phyloP scores from a whole-genome alignment of 2,113 vertebrate genomes.

The Acrocephalus arundinaceus region DNA sequence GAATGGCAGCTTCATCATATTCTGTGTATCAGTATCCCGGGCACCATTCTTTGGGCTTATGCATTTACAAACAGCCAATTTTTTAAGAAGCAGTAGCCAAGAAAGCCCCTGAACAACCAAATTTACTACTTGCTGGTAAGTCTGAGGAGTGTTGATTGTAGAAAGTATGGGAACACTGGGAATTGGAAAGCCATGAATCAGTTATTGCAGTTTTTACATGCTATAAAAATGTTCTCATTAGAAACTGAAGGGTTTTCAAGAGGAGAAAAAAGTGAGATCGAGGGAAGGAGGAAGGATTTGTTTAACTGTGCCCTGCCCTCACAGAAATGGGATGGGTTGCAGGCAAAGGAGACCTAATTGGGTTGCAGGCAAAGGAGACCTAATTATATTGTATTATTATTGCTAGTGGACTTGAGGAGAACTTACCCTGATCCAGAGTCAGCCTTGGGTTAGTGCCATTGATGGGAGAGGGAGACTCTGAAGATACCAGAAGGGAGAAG shows the following conservation, averaged over 20 bases:
- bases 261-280: accelerated
- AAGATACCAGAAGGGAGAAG: not conserved
- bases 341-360: not conserved
- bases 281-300: not conserved
- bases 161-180: not conserved
- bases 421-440: not conserved
- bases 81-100: not conserved
- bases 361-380: too few relatives aligned
- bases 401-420: not conserved
- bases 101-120: not conserved
- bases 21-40: not conserved
- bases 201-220: not conserved
- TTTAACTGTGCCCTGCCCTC: not conserved
- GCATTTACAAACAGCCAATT: not conserved
- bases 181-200: not conserved
- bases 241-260: not conserved
- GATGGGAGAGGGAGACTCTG: not conserved
- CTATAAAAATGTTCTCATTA: not conserved
- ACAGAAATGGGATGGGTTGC: not conserved
- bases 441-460: not conserved
- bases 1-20: not conserved
- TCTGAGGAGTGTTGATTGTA: not conserved
- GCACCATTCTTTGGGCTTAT: not conserved
- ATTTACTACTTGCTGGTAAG: not conserved
- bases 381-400: not conserved